phyloP scores from a whole-genome alignment of 2,113 vertebrate species.

The Physeter macrocephalus region DNA sequence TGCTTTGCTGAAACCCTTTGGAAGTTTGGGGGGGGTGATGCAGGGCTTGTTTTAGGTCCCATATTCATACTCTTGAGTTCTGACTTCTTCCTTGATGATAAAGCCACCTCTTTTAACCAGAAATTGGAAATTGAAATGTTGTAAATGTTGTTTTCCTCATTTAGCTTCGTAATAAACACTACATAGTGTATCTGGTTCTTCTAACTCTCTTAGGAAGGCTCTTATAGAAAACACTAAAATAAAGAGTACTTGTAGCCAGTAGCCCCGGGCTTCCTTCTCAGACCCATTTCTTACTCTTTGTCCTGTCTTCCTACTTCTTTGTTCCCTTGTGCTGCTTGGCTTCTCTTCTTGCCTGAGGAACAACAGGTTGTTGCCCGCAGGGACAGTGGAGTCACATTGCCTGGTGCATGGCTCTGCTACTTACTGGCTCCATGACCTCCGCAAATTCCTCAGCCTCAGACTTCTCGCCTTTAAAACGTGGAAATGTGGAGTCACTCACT shows the following conservation, averaged over 20 bases:
- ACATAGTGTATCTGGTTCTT: not conserved
- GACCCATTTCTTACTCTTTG: not conserved
- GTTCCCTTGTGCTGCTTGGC: not conserved
- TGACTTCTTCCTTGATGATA: not conserved
- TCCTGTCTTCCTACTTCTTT: not conserved
- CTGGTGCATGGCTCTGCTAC: not conserved
- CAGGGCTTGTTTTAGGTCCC: not conserved
- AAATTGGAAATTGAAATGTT: not conserved
- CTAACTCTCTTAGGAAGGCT: not conserved
- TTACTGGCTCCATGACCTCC: not conserved
- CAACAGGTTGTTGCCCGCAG: not conserved
- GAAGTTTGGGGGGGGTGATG: accelerated
- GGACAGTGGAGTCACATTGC: not conserved
- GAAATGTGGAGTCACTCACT: not conserved
- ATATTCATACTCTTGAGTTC: not conserved
- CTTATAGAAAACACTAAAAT: not conserved
- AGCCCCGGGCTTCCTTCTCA: not conserved
- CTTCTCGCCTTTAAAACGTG: not conserved
- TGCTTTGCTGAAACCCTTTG: not conserved
- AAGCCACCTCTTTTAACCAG: not conserved
- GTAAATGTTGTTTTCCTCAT: not conserved
- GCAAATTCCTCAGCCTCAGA: not conserved
- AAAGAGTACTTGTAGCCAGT: not conserved
- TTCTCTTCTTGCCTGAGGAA: not conserved
- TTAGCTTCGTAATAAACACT: not conserved